Conservation (phyloP, 2,888 invertebrate species). For the Pristionchus arcanus region DNA sequence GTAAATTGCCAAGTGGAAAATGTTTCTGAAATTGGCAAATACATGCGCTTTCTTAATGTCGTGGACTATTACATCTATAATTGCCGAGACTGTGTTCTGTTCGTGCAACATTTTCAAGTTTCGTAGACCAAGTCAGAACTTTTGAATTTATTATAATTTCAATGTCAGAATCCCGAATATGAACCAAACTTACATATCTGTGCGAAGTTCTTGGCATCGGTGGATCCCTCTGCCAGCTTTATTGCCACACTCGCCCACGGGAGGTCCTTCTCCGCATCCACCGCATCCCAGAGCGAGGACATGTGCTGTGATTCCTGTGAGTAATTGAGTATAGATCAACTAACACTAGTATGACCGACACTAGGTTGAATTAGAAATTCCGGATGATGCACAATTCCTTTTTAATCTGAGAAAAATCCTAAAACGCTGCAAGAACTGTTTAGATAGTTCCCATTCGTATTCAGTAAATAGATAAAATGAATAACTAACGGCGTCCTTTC, state of each 20-base stretch:
- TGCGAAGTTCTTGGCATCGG: slow-evolving; percentile 60
- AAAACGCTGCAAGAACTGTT: no score
- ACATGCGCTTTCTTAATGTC: background rate
- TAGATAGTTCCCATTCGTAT: no score
- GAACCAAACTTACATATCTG: slow-evolving; percentile 61
- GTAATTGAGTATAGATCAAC: background rate
- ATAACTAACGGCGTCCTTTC: slow-evolving; percentile 55
- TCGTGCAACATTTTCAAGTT: no score
- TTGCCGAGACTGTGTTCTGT: no score
- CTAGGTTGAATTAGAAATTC: no score
- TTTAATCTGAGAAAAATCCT: no score
- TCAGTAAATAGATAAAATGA: background rate
- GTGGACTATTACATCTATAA: no score
- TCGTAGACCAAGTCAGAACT: no score
- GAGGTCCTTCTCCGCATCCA: slow-evolving; percentile 6
- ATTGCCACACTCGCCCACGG: slow-evolving; percentile 57
- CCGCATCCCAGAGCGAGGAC: slow-evolving; percentile 12
- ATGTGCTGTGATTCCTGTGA: slow-evolving; percentile 11
- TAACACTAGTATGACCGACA: background rate
- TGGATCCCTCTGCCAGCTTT: slow-evolving; percentile 58
- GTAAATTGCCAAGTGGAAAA: background rate
- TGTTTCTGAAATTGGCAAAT: background rate
- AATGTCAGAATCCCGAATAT: background rate
- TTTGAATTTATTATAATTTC: no score
- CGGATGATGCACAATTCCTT: no score